These are phyloP conservation scores for Pseudomyrmex cubaensis DNA, from an alignment of 1,140 invertebrate species.

Conservation along the genomic window DNA sequence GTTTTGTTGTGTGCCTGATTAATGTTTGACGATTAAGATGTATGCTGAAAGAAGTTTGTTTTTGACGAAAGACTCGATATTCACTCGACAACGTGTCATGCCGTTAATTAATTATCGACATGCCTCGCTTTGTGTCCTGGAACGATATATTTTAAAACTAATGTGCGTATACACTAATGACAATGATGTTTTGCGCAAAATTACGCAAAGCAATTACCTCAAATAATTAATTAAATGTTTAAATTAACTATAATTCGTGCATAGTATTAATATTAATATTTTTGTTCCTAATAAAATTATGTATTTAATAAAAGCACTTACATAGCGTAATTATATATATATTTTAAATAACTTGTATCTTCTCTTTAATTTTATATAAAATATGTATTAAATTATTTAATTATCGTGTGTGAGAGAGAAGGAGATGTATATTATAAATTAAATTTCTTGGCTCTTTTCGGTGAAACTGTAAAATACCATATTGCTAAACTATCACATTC, in stretches of 20 bases:
- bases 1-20: conserved; percentile 43
- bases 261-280: neutral
- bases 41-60: conserved; percentile 17
- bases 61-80: conserved; percentile 38
- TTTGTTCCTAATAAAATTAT: neutral
- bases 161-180: conserved; percentile 3
- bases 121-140: neutral
- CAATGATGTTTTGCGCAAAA: neutral
- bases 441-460: neutral
- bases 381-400: neutral
- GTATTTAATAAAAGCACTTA: neutral
- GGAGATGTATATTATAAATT: neutral
- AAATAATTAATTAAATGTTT: no score
- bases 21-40: conserved; percentile 54
- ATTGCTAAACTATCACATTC: neutral
- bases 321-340: no score
- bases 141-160: neutral
- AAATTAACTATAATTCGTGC: no score
- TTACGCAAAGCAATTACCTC: neutral
- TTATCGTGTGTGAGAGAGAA: neutral
- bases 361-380: neutral
- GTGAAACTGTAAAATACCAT: neutral
- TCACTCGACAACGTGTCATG: conserved; percentile 19
- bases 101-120: conserved; percentile 46
- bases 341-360: conserved; percentile 4